Percentiles rank a stretch among this genome's conserved stretches.
phyloP scores from a whole-genome alignment of 2,113 vertebrate species.

The Anarhynchus alexandrinus region DNA sequence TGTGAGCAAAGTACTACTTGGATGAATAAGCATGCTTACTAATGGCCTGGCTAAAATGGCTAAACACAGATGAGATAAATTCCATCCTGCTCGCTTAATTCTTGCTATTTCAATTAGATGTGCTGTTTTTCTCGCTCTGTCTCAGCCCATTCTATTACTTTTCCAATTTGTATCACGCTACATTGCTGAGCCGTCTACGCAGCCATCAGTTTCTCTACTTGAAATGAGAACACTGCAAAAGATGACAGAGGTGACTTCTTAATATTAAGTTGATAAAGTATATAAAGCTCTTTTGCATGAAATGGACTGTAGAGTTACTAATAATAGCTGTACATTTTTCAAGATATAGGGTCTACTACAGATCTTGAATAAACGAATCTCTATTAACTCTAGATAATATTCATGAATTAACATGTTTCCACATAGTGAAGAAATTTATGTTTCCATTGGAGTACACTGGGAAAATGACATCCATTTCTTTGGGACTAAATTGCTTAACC shows the following conservation, averaged over 20 bases:
- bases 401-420: neutral
- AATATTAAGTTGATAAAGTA: neutral
- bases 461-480: neutral
- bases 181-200: neutral
- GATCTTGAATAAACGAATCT: neutral
- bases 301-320: neutral
- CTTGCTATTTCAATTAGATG: neutral
- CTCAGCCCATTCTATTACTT: slow-evolving; percentile 10
- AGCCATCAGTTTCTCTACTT: neutral
- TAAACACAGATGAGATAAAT: slow-evolving; percentile 2
- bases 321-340: neutral
- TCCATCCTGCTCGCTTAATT: neutral
- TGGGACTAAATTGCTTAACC: neutral
- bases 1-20: neutral
- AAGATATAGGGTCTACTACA: neutral
- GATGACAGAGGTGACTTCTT: neutral
- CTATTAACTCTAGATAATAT: neutral
- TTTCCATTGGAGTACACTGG: neutral
- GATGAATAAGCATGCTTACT: neutral
- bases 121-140: neutral
- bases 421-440: neutral
- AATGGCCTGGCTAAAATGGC: neutral
- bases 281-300: neutral
- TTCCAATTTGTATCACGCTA: neutral
- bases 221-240: neutral